A percentile compares a stretch with the other conserved stretches of the same genome.
These are phyloP conservation scores for Carcinoscorpius rotundicauda DNA, from an alignment of 1,140 invertebrate species.

Conservation along the genomic window DNA sequence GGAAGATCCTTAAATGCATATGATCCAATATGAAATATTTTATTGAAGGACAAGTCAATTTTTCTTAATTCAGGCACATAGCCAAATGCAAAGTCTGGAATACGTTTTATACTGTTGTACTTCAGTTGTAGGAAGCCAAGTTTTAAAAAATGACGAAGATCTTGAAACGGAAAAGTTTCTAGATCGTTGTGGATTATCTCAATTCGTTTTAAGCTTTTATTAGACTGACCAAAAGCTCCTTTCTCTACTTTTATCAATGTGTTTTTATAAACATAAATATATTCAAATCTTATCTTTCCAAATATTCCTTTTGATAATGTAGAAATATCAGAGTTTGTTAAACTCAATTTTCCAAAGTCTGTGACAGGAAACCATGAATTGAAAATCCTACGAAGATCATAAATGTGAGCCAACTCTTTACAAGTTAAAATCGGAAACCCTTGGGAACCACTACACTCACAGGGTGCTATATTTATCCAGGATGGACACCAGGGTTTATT, in stretches of 20 bases:
- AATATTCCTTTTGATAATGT: slow-evolving; percentile 7
- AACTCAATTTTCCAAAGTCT: slow-evolving; percentile 16
- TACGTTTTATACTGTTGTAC: slow-evolving; percentile 16
- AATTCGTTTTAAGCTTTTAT: slow-evolving; percentile 11
- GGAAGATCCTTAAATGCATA: slow-evolving; percentile 16
- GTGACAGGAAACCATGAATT: neutral
- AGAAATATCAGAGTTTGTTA: slow-evolving; percentile 14
- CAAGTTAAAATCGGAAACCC: slow-evolving; percentile 12
- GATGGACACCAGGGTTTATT: slow-evolving; percentile 10
- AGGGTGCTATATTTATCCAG: slow-evolving; percentile 10
- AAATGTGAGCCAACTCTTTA: slow-evolving; percentile 9
- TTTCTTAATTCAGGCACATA: slow-evolving; percentile 7
- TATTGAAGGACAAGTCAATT: slow-evolving; percentile 21
- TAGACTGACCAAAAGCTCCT: slow-evolving; percentile 13
- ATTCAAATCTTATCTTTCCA: slow-evolving; percentile 14
- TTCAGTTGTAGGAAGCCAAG: slow-evolving; percentile 14
- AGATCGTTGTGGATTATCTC: slow-evolving; percentile 20
- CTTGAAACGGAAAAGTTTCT: slow-evolving; percentile 17
- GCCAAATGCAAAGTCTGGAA: slow-evolving; percentile 17
- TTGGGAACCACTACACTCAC: slow-evolving; percentile 14
- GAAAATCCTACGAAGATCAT: slow-evolving; percentile 2
- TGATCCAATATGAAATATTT: slow-evolving; percentile 18
- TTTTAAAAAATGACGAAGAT: slow-evolving; percentile 12
- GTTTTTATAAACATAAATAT: slow-evolving; percentile 13
- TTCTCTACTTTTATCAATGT: slow-evolving; percentile 7